A percentile compares a stretch with the other conserved stretches of the same genome.
Conservation (phyloP, 2,797 vertebrate genomes). For the Cyprinella venusta region DNA sequence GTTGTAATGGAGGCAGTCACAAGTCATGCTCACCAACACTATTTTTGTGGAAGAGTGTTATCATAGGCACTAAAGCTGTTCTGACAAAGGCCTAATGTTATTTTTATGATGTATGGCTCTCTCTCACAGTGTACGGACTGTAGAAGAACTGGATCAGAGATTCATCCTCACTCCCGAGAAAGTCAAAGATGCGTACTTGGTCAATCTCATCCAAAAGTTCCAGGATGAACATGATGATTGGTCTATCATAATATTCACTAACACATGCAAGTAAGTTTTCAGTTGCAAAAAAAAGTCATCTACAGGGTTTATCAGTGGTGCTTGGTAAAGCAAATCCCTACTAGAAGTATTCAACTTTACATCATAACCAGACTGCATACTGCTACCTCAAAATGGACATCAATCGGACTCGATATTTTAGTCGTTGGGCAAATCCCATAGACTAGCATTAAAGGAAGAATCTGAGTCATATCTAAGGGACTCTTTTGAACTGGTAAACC, state of each 20-base stretch:
- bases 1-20: background rate
- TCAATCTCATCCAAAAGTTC: conserved; percentile 91
- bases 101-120: background rate
- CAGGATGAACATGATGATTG: conserved; percentile 90
- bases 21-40: too few species aligned
- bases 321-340: background rate
- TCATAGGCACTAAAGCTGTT: background rate
- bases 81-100: background rate
- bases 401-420: background rate
- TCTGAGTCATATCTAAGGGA: background rate
- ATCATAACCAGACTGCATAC: background rate
- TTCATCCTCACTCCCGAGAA: conserved; percentile 93
- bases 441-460: background rate
- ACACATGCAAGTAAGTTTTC: conserved; percentile 92
- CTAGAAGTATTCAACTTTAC: background rate
- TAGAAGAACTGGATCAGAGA: conserved; percentile 90
- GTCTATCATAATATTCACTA: conserved; percentile 95
- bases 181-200: conserved; percentile 92
- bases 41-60: background rate
- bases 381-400: background rate
- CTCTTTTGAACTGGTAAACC: background rate
- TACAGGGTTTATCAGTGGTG: background rate
- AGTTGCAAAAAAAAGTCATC: background rate
- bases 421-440: background rate
- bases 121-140: conserved; percentile 82